These are phyloP conservation scores for Brachyistius frenatus DNA, from an alignment of 2,113 vertebrate species.

Conservation along the genomic window DNA sequence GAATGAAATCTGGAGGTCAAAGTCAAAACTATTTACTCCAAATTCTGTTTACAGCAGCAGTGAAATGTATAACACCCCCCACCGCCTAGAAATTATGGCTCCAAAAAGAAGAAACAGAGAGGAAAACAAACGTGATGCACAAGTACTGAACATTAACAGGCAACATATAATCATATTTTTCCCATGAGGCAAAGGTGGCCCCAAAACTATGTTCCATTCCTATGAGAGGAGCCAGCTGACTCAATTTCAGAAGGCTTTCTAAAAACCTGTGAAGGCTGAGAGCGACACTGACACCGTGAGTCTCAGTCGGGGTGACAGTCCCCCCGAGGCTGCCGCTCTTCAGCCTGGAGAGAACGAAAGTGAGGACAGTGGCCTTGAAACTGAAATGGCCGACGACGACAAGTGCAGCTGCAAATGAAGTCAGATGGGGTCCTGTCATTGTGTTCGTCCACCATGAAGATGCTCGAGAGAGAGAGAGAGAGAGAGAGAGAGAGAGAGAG, in stretches of 20 bases:
- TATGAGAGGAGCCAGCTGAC: slow-evolving; percentile 17
- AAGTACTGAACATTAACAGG: slow-evolving; percentile 1
- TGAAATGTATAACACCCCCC: no score
- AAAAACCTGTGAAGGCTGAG: background rate
- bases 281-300: background rate
- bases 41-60: no score
- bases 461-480: no score
- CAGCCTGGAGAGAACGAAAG: slow-evolving; percentile 4
- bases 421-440: background rate
- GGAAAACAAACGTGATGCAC: background rate
- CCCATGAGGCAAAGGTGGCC: slow-evolving; percentile 18
- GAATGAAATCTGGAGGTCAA: no score
- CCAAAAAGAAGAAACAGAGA: background rate
- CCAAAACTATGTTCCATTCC: slow-evolving; percentile 36
- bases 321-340: slow-evolving; percentile 20
- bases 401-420: background rate
- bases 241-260: slow-evolving; percentile 31
- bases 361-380: slow-evolving; percentile 14
- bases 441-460: background rate
- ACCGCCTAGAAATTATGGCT: no score
- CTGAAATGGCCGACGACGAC: background rate
- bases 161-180: background rate
- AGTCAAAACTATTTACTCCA: no score
- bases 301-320: background rate
- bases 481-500: no score